A percentile compares a stretch with the other conserved stretches of the same genome.
Conservation (phyloP, 2,888 invertebrate genomes). For the Amblyteles armatorius region DNA sequence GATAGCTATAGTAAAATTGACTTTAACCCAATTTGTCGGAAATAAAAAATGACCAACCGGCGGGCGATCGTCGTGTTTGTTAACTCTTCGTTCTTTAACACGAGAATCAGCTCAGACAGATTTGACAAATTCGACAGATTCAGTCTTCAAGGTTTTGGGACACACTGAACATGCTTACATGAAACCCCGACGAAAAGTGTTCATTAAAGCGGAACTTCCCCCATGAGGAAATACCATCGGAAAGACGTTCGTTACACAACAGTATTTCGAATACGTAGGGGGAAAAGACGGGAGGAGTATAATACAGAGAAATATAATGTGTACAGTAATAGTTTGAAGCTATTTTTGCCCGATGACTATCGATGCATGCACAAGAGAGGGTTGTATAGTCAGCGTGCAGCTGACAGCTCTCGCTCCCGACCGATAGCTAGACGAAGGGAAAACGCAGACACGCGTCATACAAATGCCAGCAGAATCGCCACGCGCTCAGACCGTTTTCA, state of each 20-base stretch:
- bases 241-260: too few species aligned
- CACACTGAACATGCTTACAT: too few species aligned
- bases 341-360: conserved; percentile 8
- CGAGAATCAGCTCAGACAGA: too few species aligned
- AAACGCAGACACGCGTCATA: conserved; percentile 12
- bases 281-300: not conserved
- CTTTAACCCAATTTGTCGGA: conserved; percentile 46
- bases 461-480: not conserved
- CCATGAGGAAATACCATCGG: too few species aligned
- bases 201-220: too few species aligned
- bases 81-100: too few species aligned
- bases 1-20: conserved; percentile 40
- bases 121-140: too few species aligned
- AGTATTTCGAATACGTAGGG: not conserved
- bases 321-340: conserved; percentile 3
- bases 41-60: conserved; percentile 53
- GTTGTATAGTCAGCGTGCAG: not conserved
- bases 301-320: not conserved
- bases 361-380: not conserved
- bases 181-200: too few species aligned
- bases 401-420: not conserved
- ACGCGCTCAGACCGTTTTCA: not conserved
- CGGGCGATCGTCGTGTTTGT: not conserved
- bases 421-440: not conserved
- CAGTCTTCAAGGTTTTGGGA: too few species aligned